phyloP scores from a whole-genome alignment of 2,888 invertebrate genomes.

The Meliscaeva auricollis region DNA sequence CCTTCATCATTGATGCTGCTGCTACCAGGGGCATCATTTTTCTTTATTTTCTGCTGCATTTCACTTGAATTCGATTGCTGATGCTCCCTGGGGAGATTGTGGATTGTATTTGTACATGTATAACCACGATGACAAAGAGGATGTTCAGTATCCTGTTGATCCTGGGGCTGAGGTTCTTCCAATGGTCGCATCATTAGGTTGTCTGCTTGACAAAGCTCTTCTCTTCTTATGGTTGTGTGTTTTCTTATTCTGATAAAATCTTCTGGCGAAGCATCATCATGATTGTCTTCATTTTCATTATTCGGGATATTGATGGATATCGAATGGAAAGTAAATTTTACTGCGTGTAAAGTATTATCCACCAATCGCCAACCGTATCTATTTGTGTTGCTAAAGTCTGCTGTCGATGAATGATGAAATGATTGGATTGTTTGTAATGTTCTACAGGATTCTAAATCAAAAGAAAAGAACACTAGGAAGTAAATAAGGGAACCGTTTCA shows the following conservation, averaged over 20 bases:
- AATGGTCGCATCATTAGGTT: constrained; percentile 25
- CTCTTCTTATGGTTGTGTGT: background rate
- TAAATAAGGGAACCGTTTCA: no score
- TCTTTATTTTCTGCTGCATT: constrained; percentile 32
- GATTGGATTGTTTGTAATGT: background rate
- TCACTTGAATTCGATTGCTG: constrained; percentile 18
- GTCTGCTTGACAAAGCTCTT: constrained; percentile 5
- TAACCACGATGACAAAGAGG: constrained; percentile 20
- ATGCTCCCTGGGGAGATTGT: background rate
- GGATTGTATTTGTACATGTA: constrained; percentile 7
- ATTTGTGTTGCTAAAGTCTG: background rate
- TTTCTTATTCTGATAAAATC: background rate
- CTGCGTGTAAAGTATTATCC: constrained; percentile 40
- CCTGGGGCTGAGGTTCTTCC: constrained; percentile 39
- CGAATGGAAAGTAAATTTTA: constrained; percentile 49
- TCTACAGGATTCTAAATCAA: background rate
- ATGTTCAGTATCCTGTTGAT: constrained; percentile 24
- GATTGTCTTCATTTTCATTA: background rate
- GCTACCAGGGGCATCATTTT: constrained; percentile 5
- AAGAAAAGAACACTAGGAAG: no score
- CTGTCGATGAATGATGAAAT: background rate
- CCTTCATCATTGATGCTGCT: constrained; percentile 2
- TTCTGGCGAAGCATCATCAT: background rate
- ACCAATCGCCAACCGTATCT: constrained; percentile 57
- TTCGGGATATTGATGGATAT: background rate